These are phyloP conservation scores for Andrena minutula DNA, from an alignment of 2,888 invertebrate genomes.

Conservation along the genomic window DNA sequence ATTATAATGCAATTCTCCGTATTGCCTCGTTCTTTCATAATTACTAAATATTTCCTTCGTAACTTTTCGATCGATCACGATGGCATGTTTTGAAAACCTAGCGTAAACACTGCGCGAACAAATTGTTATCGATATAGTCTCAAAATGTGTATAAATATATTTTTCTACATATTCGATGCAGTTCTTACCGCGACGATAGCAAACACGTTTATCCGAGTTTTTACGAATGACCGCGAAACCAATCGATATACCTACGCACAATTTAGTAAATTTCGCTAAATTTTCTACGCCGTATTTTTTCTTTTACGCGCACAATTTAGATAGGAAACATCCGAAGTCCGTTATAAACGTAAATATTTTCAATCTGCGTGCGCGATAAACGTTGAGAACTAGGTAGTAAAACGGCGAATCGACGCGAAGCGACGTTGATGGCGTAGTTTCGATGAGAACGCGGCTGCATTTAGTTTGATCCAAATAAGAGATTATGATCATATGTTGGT, in stretches of 20 bases:
- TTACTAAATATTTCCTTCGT: neutral
- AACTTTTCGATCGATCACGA: neutral
- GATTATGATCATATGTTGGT: slow-evolving; percentile 62
- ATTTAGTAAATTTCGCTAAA: neutral
- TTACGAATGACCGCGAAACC: neutral
- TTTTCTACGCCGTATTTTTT: neutral
- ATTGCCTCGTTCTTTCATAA: neutral
- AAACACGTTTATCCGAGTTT: neutral
- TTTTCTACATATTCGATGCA: neutral
- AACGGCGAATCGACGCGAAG: neutral
- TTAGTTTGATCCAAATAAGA: slow-evolving; percentile 51
- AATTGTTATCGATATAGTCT: too few relatives aligned
- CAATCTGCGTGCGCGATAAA: neutral
- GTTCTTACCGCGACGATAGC: neutral
- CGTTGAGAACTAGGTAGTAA: neutral
- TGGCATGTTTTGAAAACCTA: too few relatives aligned
- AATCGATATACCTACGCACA: neutral
- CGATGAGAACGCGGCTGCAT: slow-evolving; percentile 53
- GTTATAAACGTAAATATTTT: too few relatives aligned
- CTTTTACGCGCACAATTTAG: neutral
- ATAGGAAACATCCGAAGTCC: too few relatives aligned
- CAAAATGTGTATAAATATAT: too few relatives aligned
- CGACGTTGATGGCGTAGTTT: neutral
- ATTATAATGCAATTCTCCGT: neutral
- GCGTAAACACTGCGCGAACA: too few relatives aligned